Base-by-base conservation (phyloP, 2,797 vertebrate species). In the Sebastes steindachneri region DNA sequence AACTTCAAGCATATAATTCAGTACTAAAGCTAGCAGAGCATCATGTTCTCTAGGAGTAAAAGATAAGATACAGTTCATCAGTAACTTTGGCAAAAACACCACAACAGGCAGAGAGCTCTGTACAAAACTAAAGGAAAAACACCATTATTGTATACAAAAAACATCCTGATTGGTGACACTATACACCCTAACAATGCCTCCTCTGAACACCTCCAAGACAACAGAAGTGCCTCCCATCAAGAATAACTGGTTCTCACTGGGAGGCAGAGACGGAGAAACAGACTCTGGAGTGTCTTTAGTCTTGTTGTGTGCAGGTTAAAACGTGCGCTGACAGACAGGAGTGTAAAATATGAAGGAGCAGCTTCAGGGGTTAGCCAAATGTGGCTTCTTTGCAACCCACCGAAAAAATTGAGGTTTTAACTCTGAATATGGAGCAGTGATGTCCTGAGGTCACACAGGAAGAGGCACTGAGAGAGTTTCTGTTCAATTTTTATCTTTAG, bases 71-170 rank as follows among this genome's bases (percentile, higher is more conserved):
- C 33, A 79, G 29, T 68, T 82, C 60, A 78, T 80, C 68, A 68
- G 28, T 53, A 86, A 80, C 87, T 93, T 93, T 93, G 88, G 90
- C 85, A 81, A 83, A 90, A 84, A 88, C 64, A 82, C 68, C 45
- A 79, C 66, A 35, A 90, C 79, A 74, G 35, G 59, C 62, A 75
- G 53, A 77, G 53, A 70, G 53, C 54, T 82, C 64, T 85, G 77
- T 88, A 90, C 84, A 92, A 88, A 87, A 89, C 68, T 29, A 75
- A 84, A 25, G 88, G 37, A 60, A 45, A 86, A 77, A 79, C 62
- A 65, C 66, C 35, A 45, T 12, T 28, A 58, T 12, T 28, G 65
- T 37, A 54, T 79, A 68, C 51, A 91, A 85, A 82, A 80, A 75
- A 59, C 51, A 64, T 26, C 70, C 62, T 7, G 29, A 66, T 26